Evolutionary conservation across 2,888 invertebrate genomes (phyloP), one percentile per base, ranked within the genome.

Genomic region (Yponomeuta malinellus): DNA sequence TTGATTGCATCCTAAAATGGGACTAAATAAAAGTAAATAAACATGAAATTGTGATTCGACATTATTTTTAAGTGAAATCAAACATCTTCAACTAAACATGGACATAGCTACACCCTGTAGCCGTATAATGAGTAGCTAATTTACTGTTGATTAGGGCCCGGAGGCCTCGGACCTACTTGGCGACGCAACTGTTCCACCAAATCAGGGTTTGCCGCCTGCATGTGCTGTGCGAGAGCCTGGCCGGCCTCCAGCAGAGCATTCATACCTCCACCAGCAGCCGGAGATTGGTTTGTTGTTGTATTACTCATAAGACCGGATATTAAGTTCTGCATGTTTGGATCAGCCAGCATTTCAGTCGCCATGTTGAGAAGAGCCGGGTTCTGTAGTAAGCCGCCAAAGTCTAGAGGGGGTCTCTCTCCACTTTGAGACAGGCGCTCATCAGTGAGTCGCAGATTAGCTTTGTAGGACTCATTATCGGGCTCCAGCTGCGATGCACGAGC

Each of bases 401-500:
- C 95, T 71, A 94, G 78, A 0, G 85, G 79, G 63, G 78, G 81
- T 67, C 92, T 93, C 77, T 96, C 96, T 76, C 97, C 96, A 77
- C 95, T 94, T 74, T 97, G 90, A 2, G 84, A 82, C 63, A 93
- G 82, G 68, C 90, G 92, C 79, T 97, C 96, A 80, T 97, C 96
- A 0, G 97, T 96, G 65, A 98, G 93, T 77, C 95, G 94, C 75
- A 98, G 88, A 90, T 98, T 98, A 82, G 96, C 96, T 74, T 95
- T 94, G 85, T 98, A 98, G 77, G 96, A 97, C 74, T 96, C 96
- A 87, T 99, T 99, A 66, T 95, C 95, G 0, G 99, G 98, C 81
- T 99, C 99, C 74, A 98, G 90, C 81, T 97, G 95, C 63, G 97
- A 89, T 2, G 99, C 99, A 78, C 96, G 96, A 74, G 95, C 94